phyloP scores from a whole-genome alignment of 2,797 vertebrate genomes.

The Calcarius lapponicus region DNA sequence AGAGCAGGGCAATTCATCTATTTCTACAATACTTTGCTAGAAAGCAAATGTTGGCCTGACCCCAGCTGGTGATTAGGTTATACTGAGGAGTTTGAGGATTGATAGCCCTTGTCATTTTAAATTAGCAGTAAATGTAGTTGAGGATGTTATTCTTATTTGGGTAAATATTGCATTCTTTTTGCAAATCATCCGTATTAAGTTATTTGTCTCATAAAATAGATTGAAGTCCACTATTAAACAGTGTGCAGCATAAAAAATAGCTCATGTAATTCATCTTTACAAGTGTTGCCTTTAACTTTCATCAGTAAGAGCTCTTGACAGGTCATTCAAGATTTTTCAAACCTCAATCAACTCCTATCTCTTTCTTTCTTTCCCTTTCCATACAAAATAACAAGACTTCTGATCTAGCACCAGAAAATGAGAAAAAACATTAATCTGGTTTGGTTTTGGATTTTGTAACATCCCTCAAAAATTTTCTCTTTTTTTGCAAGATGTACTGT shows the following conservation, averaged over 20 bases:
- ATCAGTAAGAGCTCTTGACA: conserved; percentile 49
- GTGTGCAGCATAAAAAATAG: conserved; percentile 31
- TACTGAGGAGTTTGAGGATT: conserved; percentile 51
- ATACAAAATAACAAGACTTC: conserved; percentile 23
- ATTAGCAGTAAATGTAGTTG: conserved; percentile 44
- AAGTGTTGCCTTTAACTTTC: conserved; percentile 57
- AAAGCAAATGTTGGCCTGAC: conserved; percentile 71
- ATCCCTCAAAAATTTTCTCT: neutral
- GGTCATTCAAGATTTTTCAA: conserved; percentile 48
- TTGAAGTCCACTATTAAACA: conserved; percentile 58
- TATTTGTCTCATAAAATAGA: conserved; percentile 65
- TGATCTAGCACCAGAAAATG: conserved; percentile 23
- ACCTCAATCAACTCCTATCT: conserved; percentile 10
- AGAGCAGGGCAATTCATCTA: conserved; percentile 53
- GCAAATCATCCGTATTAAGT: conserved; percentile 48
- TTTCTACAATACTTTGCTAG: conserved; percentile 42
- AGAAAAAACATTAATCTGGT: neutral
- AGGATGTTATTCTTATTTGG: conserved; percentile 50
- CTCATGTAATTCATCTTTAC: conserved; percentile 32
- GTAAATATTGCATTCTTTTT: conserved; percentile 58
- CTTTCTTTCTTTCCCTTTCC: conserved; percentile 2
- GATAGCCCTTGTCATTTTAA: conserved; percentile 63
- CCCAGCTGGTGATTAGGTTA: conserved; percentile 67
- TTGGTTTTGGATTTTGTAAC: neutral
- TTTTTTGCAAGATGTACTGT: neutral